phyloP scores from a whole-genome alignment of 1,140 invertebrate species.

The Cydia fagiglandana region DNA sequence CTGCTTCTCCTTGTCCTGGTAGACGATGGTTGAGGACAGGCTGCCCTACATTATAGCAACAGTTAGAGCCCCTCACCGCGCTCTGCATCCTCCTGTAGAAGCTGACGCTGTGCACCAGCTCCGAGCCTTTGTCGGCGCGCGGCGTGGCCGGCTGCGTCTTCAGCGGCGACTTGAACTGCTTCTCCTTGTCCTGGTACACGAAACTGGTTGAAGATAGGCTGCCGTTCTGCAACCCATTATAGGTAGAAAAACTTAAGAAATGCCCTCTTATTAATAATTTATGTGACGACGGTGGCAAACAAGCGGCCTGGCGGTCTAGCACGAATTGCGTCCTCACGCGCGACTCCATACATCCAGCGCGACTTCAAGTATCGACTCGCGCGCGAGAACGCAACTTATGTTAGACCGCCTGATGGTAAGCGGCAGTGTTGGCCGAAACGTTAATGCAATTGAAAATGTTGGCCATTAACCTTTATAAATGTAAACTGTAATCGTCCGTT shows the following conservation, averaged over 20 bases:
- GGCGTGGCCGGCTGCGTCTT: conserved; percentile 71
- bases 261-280: neutral
- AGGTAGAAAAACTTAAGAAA: neutral
- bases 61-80: conserved; percentile 53
- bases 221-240: conserved; percentile 51
- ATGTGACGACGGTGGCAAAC: too few relatives aligned
- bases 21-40: conserved; percentile 79
- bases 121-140: conserved; percentile 70
- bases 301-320: too few relatives aligned
- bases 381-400: too few relatives aligned
- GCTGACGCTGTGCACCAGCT: conserved; percentile 90
- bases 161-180: conserved; percentile 80
- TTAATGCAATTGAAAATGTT: too few relatives aligned
- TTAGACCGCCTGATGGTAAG: too few relatives aligned
- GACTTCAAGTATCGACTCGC: too few relatives aligned
- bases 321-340: too few relatives aligned
- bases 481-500: too few relatives aligned
- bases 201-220: conserved; percentile 75
- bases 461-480: too few relatives aligned
- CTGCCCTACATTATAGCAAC: conserved; percentile 35
- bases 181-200: conserved; percentile 72
- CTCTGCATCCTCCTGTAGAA: conserved; percentile 90
- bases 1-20: conserved; percentile 62
- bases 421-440: too few relatives aligned
- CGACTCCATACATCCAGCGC: too few relatives aligned